Conservation (phyloP, 2,797 vertebrate genomes). For the Sitta carolinensis region DNA sequence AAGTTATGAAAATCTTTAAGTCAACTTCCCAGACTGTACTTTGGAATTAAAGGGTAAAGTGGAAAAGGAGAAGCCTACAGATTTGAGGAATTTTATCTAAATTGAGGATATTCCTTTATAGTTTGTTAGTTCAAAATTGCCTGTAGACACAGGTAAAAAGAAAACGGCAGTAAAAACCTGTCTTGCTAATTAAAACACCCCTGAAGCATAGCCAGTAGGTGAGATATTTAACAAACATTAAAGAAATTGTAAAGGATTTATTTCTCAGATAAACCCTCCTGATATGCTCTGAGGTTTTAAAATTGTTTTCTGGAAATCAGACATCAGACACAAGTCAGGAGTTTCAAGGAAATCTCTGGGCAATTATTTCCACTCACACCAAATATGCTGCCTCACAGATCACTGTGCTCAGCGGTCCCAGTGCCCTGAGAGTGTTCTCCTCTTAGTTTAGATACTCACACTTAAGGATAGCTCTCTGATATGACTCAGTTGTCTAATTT, state of each 20-base stretch:
- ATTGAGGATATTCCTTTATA: background rate
- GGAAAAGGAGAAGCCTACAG: background rate
- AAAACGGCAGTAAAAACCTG: background rate
- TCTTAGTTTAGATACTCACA: background rate
- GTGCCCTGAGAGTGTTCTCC: background rate
- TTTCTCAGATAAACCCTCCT: background rate
- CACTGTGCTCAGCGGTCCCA: accelerated
- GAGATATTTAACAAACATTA: constrained; percentile 18
- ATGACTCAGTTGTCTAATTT: background rate
- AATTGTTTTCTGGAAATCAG: constrained; percentile 2
- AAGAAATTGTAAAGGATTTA: constrained; percentile 10
- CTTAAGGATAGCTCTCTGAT: background rate
- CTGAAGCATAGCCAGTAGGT: background rate
- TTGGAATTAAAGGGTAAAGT: constrained; percentile 13
- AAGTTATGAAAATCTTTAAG: constrained; percentile 24
- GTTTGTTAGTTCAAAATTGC: background rate
- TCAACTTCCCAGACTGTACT: constrained; percentile 2
- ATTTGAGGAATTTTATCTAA: background rate
- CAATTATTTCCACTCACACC: background rate
- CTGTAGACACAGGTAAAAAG: constrained; percentile 6
- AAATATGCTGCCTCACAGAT: background rate
- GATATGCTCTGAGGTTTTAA: background rate
- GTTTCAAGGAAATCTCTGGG: background rate
- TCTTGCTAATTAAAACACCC: constrained; percentile 28
- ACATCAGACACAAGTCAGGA: background rate